phyloP scores from a whole-genome alignment of 2,888 invertebrate genomes.

The Stenchaetothrips biformis region DNA sequence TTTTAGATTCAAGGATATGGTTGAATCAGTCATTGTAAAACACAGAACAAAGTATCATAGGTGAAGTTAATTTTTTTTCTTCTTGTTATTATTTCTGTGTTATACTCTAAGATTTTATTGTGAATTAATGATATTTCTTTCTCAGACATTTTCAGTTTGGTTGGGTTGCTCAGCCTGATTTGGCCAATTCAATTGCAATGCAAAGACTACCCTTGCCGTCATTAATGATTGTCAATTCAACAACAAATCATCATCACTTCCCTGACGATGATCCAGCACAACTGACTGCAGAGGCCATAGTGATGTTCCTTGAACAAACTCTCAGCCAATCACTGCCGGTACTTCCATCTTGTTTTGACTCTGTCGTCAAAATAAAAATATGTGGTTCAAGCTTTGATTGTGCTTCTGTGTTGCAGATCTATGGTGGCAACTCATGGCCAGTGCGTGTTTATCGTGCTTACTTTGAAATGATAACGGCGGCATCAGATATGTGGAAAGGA shows the following conservation, averaged over 20 bases:
- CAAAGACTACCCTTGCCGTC: constrained; percentile 75
- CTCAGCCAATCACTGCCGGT: constrained; percentile 74
- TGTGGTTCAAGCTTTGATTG: constrained; percentile 27
- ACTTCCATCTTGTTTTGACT: constrained; percentile 40
- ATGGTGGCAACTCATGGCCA: constrained; percentile 77
- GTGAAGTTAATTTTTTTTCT: constrained; percentile 42
- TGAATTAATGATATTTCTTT: background rate
- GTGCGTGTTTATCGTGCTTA: constrained; percentile 72
- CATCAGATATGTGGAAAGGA: constrained; percentile 83
- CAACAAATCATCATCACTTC: constrained; percentile 86
- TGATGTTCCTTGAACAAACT: constrained; percentile 70
- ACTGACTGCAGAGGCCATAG: constrained; percentile 72
- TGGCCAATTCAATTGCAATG: constrained; percentile 93
- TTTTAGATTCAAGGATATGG: constrained; percentile 68
- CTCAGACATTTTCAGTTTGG: constrained; percentile 80
- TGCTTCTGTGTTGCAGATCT: constrained; percentile 53
- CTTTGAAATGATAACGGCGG: constrained; percentile 75
- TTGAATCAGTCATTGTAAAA: constrained; percentile 69
- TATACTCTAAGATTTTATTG: background rate
- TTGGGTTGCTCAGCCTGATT: constrained; percentile 85
- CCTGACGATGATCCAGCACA: constrained; percentile 78
- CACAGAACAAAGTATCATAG: constrained; percentile 74
- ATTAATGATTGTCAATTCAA: constrained; percentile 85
- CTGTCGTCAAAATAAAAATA: background rate
- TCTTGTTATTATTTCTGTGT: constrained; percentile 1